Percentiles rank a stretch among this genome's conserved stretches.
Evolutionary conservation across 1,140 invertebrate species (phyloP).

Genomic region (Drosophila ironensis): DNA sequence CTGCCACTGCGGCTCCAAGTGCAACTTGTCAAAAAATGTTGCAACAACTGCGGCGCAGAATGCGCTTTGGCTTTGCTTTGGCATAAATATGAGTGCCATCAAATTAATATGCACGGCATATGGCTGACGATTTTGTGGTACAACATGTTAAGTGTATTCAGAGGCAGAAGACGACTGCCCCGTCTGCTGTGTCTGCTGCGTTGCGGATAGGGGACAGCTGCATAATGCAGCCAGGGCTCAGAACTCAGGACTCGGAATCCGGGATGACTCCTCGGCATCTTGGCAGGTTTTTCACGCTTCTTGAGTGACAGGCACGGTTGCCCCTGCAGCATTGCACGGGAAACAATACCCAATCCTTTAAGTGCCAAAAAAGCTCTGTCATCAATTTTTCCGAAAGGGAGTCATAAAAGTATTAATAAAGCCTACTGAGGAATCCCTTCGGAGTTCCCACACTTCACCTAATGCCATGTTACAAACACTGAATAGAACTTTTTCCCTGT

Average conservation of each 20-base stretch:
- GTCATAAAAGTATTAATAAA: too few relatives aligned
- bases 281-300: conserved; percentile 71
- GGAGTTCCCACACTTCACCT: too few relatives aligned
- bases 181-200: conserved; percentile 7
- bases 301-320: conserved; percentile 57
- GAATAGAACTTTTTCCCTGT: not conserved
- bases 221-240: conserved; percentile 56
- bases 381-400: too few relatives aligned
- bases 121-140: conserved; percentile 79
- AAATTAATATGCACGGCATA: conserved; percentile 80
- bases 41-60: conserved; percentile 40
- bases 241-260: too few relatives aligned
- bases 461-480: too few relatives aligned
- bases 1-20: conserved; percentile 42
- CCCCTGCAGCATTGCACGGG: conserved; percentile 1
- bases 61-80: conserved; percentile 62
- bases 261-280: conserved; percentile 54
- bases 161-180: conserved; percentile 30
- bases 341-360: not conserved
- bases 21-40: conserved; percentile 79
- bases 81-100: conserved; percentile 80
- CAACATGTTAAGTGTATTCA: conserved; percentile 78
- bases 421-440: too few relatives aligned
- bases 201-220: conserved; percentile 38
- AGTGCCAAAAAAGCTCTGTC: too few relatives aligned